Conservation (phyloP, 2,113 vertebrate genomes). For the Chionodraco myersi region DNA sequence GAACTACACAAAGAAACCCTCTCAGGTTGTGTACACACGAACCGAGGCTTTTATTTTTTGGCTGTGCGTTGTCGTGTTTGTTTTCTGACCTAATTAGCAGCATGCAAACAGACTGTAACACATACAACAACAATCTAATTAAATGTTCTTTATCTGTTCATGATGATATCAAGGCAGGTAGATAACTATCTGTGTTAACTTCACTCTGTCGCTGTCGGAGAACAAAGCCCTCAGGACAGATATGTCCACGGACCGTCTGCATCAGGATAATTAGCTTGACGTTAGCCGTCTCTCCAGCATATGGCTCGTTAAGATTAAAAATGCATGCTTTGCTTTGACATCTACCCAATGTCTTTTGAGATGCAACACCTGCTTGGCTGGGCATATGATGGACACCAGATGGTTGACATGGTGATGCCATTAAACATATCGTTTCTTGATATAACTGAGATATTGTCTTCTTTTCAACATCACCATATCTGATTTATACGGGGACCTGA, state of each 20-base stretch:
- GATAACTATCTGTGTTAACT: slow-evolving; percentile 13
- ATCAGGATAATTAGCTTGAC: slow-evolving; percentile 63
- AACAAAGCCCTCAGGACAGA: slow-evolving; percentile 45
- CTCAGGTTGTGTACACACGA: slow-evolving; percentile 33
- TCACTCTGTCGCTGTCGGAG: slow-evolving; percentile 15
- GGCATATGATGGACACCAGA: slow-evolving; percentile 16
- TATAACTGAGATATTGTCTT: too few relatives aligned
- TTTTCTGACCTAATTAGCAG: slow-evolving; percentile 31
- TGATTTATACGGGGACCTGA: too few relatives aligned
- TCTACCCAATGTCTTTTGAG: slow-evolving; percentile 46
- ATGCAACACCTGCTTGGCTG: slow-evolving; percentile 48
- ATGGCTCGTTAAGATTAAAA: slow-evolving; percentile 69
- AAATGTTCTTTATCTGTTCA: slow-evolving; percentile 6
- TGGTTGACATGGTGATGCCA: neutral
- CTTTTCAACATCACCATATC: too few relatives aligned
- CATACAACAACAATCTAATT: neutral
- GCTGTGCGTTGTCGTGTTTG: slow-evolving; percentile 30
- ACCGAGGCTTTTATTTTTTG: slow-evolving; percentile 22
- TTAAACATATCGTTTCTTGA: neutral
- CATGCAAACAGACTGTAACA: neutral
- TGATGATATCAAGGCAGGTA: slow-evolving; percentile 5
- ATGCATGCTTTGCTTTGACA: slow-evolving; percentile 55
- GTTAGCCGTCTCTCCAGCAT: slow-evolving; percentile 59
- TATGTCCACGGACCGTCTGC: slow-evolving; percentile 38
- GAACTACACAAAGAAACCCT: slow-evolving; percentile 48